phyloP scores from a whole-genome alignment of 2,797 vertebrate species.

The Notoglanidium macrostoma region DNA sequence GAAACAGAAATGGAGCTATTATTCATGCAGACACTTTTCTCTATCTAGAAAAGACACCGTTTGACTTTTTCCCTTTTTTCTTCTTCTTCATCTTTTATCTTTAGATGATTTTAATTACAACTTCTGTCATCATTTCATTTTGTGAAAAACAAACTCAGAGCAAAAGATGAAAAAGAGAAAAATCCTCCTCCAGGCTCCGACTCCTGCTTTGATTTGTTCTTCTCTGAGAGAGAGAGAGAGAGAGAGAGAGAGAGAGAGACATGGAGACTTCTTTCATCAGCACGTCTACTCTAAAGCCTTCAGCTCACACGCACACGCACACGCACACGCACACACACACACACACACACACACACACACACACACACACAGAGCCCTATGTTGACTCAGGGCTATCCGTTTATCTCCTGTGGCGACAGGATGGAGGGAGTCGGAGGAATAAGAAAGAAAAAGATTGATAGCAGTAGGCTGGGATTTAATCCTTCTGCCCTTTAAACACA shows the following conservation, averaged over 20 bases:
- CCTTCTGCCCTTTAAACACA: slow-evolving; percentile 22
- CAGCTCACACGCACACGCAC: slow-evolving; percentile 21
- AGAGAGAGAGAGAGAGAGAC: slow-evolving; percentile 10
- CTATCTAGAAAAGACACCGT: slow-evolving; percentile 53
- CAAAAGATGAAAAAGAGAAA: slow-evolving; percentile 68
- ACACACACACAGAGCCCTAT: slow-evolving; percentile 17
- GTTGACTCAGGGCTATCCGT: slow-evolving; percentile 20
- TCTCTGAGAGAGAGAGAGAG: background rate
- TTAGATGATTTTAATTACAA: slow-evolving; percentile 82
- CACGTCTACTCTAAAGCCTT: background rate
- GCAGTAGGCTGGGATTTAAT: slow-evolving; percentile 12
- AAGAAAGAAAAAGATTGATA: slow-evolving; percentile 34
- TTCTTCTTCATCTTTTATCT: slow-evolving; percentile 62
- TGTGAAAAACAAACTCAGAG: slow-evolving; percentile 69
- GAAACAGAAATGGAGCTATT: too few species aligned
- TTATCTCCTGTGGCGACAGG: slow-evolving; percentile 32
- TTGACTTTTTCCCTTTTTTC: background rate
- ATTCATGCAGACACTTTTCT: background rate
- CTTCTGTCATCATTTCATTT: slow-evolving; percentile 69
- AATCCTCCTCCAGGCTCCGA: slow-evolving; percentile 33
- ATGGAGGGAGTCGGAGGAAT: slow-evolving; percentile 17
- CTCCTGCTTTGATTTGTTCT: slow-evolving; percentile 23
- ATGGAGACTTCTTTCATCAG: slow-evolving; percentile 23
- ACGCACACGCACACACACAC: slow-evolving; percentile 45
- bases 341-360: slow-evolving; percentile 52